These are phyloP conservation scores for Drosophila pandora DNA, from an alignment of 1,140 invertebrate genomes.

Conservation along the genomic window DNA sequence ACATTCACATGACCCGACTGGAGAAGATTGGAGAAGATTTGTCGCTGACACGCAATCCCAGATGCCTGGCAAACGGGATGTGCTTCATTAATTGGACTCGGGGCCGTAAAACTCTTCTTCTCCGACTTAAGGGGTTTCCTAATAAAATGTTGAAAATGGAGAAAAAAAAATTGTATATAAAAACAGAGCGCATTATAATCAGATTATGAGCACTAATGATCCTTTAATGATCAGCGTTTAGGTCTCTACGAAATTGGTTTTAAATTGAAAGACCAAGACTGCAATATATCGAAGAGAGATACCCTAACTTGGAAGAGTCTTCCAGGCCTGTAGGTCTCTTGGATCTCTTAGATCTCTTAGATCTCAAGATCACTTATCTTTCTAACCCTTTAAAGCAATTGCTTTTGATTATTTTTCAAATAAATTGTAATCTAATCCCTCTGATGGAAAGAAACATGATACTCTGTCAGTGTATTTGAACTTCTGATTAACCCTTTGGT, in stretches of 20 bases:
- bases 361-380: background rate
- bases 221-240: slow-evolving; percentile 83
- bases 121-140: slow-evolving; percentile 70
- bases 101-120: slow-evolving; percentile 48
- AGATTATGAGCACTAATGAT: slow-evolving; percentile 83
- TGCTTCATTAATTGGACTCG: slow-evolving; percentile 75
- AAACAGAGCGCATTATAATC: slow-evolving; percentile 82
- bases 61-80: slow-evolving; percentile 64
- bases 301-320: background rate
- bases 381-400: background rate
- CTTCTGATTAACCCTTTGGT: slow-evolving; percentile 22
- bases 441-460: background rate
- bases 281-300: slow-evolving; percentile 26
- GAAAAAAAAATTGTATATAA: slow-evolving; percentile 54
- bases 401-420: background rate
- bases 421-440: background rate
- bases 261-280: slow-evolving; percentile 67
- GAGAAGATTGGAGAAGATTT: slow-evolving; percentile 52
- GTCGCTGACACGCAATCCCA: slow-evolving; percentile 73
- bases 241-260: slow-evolving; percentile 68
- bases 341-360: background rate
- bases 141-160: slow-evolving; percentile 71
- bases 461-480: slow-evolving; percentile 20
- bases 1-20: slow-evolving; percentile 3
- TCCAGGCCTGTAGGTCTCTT: background rate